Percentiles rank a stretch among this genome's conserved stretches.
phyloP scores from a whole-genome alignment of 1,140 invertebrate species.

The Ips nitidus region DNA sequence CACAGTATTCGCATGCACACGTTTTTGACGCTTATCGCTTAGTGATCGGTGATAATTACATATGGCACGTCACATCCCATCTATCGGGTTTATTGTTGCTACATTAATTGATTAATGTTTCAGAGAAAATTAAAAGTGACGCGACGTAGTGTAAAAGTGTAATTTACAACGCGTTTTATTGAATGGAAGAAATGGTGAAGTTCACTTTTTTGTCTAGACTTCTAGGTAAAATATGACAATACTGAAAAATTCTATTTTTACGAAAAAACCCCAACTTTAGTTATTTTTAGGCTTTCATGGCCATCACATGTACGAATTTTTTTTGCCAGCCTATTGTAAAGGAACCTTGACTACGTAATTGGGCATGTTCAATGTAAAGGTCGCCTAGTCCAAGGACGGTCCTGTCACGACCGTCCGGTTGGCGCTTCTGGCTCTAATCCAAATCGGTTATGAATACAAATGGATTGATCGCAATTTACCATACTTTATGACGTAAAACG shows the following conservation, averaged over 20 bases:
- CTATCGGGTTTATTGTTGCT: too few species aligned
- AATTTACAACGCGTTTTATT: too few species aligned
- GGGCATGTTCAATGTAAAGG: conserved; percentile 22
- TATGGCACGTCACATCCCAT: too few species aligned
- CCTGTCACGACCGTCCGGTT: conserved; percentile 15
- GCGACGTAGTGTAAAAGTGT: too few species aligned
- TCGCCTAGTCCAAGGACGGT: conserved; percentile 18
- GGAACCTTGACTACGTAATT: conserved; percentile 10
- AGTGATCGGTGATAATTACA: too few species aligned
- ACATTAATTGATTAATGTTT: too few species aligned
- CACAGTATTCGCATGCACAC: too few species aligned
- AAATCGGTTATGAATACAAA: conserved; percentile 26
- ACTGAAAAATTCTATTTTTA: conserved; percentile 11
- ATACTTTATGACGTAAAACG: conserved; percentile 14
- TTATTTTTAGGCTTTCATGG: conserved; percentile 5
- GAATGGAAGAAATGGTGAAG: too few species aligned
- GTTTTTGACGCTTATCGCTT: too few species aligned
- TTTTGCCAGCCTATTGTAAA: conserved; percentile 1
- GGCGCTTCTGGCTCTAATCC: conserved; percentile 22
- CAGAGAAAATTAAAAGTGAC: too few species aligned
- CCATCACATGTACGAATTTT: conserved; percentile 1
- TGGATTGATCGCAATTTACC: conserved; percentile 18
- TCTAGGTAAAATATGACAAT: neutral
- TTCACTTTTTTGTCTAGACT: too few species aligned
- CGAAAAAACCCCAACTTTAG: neutral